Evolutionary conservation across 2,113 vertebrate species (phyloP).

Genomic region (Antennarius striatus): DNA sequence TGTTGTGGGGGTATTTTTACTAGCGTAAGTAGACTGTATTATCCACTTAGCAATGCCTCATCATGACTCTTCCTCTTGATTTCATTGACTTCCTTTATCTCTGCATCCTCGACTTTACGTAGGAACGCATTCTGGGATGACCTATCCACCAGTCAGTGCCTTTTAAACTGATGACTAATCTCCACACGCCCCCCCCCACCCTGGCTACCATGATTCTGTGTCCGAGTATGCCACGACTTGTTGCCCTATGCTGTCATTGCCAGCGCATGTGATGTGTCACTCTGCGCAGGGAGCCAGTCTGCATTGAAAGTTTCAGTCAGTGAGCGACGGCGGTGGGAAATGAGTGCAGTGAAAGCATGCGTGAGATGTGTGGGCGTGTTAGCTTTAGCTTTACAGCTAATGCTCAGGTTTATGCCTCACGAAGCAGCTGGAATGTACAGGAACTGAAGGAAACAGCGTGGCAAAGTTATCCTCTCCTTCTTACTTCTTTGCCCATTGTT

Average conservation of each 20-base stretch:
- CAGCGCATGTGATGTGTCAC: conserved; percentile 64
- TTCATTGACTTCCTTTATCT: neutral
- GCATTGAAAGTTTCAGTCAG: conserved; percentile 40
- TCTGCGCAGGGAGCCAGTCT: conserved; percentile 30
- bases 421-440: conserved; percentile 77
- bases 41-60: conserved; percentile 29
- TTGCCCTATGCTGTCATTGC: conserved; percentile 43
- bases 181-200: conserved; percentile 3
- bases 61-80: neutral
- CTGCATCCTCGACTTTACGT: neutral
- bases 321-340: conserved; percentile 66
- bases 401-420: conserved; percentile 70
- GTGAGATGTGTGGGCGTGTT: conserved; percentile 74
- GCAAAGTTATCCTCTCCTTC: conserved; percentile 26
- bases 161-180: conserved; percentile 25
- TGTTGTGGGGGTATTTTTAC: conserved; percentile 45
- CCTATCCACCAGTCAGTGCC: conserved; percentile 18
- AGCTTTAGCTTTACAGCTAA: conserved; percentile 64
- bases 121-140: conserved; percentile 16
- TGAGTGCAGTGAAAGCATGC: conserved; percentile 74
- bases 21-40: conserved; percentile 38
- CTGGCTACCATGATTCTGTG: conserved; percentile 36
- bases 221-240: conserved; percentile 29
- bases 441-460: conserved; percentile 62
- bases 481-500: too few relatives aligned